phyloP scores from a whole-genome alignment of 1,140 invertebrate genomes.

The Atta cephalotes region DNA sequence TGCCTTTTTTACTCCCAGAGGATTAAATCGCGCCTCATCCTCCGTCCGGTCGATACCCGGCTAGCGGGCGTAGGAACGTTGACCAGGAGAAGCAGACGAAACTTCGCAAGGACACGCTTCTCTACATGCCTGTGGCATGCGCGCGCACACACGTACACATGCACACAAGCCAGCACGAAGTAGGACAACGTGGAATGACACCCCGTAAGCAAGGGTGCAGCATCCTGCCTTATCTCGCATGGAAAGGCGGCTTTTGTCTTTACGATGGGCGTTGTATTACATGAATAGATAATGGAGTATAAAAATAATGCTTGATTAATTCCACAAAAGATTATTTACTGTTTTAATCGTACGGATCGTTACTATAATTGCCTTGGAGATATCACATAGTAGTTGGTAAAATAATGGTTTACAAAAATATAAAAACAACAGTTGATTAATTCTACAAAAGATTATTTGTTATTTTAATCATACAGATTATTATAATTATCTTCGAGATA shows the following conservation, averaged over 20 bases:
- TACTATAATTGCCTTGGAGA: background rate
- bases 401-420: background rate
- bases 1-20: conserved; percentile 65
- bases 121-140: conserved; percentile 56
- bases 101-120: conserved; percentile 72
- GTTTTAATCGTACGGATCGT: background rate
- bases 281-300: background rate
- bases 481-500: background rate
- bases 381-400: background rate
- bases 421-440: background rate
- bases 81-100: conserved; percentile 71
- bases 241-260: background rate
- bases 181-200: conserved; percentile 64
- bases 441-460: background rate
- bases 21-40: conserved; percentile 78
- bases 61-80: conserved; percentile 75
- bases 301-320: background rate
- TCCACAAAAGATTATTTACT: background rate
- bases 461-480: background rate
- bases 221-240: conserved; percentile 27
- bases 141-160: conserved; percentile 52
- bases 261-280: background rate
- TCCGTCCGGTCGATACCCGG: conserved; percentile 73
- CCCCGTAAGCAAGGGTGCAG: conserved; percentile 40
- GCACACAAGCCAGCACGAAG: conserved; percentile 18